Percentiles rank a stretch among this genome's conserved stretches.
phyloP scores from a whole-genome alignment of 1,140 invertebrate genomes.

The Macrosteles quadrilineatus region DNA sequence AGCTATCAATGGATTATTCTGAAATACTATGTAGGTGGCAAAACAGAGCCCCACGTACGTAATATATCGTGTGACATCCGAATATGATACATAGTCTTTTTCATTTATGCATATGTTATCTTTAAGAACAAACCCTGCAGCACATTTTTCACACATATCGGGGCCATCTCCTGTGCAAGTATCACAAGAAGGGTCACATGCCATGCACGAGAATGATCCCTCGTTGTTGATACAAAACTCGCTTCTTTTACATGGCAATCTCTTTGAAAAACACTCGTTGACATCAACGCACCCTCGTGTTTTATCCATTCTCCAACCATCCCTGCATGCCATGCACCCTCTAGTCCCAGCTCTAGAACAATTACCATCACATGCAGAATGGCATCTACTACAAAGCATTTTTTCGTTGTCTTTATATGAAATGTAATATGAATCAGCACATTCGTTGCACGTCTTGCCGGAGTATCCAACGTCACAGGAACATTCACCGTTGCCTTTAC shows the following conservation, averaged over 20 bases:
- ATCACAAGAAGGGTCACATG: slow-evolving; percentile 78
- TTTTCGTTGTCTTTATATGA: slow-evolving; percentile 77
- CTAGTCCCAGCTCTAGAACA: slow-evolving; percentile 78
- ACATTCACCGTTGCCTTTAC: slow-evolving; percentile 93
- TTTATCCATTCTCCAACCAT: slow-evolving; percentile 75
- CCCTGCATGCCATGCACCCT: slow-evolving; percentile 78
- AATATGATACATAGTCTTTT: slow-evolving; percentile 52
- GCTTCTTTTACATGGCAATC: slow-evolving; percentile 65
- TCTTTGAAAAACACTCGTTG: slow-evolving; percentile 80
- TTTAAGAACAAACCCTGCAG: slow-evolving; percentile 66
- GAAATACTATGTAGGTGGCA: slow-evolving; percentile 79
- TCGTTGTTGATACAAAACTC: slow-evolving; percentile 93
- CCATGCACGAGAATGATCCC: slow-evolving; percentile 83
- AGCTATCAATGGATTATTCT: slow-evolving; percentile 70
- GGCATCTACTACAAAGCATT: slow-evolving; percentile 80
- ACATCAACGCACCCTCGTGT: slow-evolving; percentile 86
- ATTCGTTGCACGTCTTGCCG: slow-evolving; percentile 78
- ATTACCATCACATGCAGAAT: slow-evolving; percentile 75
- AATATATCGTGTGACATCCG: slow-evolving; percentile 63
- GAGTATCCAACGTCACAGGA: slow-evolving; percentile 84
- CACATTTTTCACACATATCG: slow-evolving; percentile 88
- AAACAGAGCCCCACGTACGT: slow-evolving; percentile 79
- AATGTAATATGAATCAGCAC: slow-evolving; percentile 74
- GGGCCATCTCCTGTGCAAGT: slow-evolving; percentile 88
- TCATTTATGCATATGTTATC: slow-evolving; percentile 75